Evolutionary conservation across 1,140 invertebrate species (phyloP).

Genomic region (Vollenhovia emeryi): DNA sequence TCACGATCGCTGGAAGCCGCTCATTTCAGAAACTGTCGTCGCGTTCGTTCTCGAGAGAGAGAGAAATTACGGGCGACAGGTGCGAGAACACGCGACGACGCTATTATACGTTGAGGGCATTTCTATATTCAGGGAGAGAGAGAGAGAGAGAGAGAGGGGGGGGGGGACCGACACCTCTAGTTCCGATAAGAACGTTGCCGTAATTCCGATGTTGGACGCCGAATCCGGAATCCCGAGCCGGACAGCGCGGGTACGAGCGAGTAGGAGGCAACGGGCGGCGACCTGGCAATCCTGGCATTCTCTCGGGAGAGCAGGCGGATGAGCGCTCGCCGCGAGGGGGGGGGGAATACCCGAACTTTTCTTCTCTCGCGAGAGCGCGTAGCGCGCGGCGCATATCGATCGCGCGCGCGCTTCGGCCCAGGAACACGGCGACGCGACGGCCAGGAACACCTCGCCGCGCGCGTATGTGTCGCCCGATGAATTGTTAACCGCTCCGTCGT

Average conservation of each 20-base stretch:
- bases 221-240: too few relatives aligned
- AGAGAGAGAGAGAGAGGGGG: too few relatives aligned
- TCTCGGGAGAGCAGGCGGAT: neutral
- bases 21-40: neutral
- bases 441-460: constrained; percentile 15
- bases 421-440: constrained; percentile 47
- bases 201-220: neutral
- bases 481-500: constrained; percentile 54
- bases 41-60: neutral
- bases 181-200: neutral
- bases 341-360: constrained; percentile 15
- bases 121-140: constrained; percentile 8
- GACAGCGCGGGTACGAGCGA: too few relatives aligned
- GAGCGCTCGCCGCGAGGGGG: neutral
- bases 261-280: too few relatives aligned
- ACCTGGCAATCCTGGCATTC: constrained; percentile 13
- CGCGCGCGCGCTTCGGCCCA: constrained; percentile 32
- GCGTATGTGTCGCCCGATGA: constrained; percentile 29
- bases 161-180: neutral
- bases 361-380: constrained; percentile 40
- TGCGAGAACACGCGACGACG: neutral
- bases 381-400: constrained; percentile 43
- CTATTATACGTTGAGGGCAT: neutral
- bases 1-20: neutral
- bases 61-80: constrained; percentile 33